These are phyloP conservation scores for Nannospalax galili DNA, from an alignment of 2,113 vertebrate genomes.

Conservation along the genomic window DNA sequence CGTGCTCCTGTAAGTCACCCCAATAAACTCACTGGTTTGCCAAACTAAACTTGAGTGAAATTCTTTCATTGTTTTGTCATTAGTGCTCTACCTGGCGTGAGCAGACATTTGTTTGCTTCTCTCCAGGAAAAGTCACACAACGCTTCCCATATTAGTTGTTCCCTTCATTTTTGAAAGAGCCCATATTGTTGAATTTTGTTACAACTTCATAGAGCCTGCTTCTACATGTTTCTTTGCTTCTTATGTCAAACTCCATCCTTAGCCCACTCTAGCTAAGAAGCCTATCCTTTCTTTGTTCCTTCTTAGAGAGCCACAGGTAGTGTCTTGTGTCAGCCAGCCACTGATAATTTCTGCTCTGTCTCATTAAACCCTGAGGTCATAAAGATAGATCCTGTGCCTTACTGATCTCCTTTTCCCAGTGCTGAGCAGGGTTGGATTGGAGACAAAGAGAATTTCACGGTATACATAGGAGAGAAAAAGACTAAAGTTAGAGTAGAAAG, in stretches of 20 bases:
- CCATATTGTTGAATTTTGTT: not conserved
- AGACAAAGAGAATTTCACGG: not conserved
- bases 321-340: not conserved
- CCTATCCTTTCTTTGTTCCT: not conserved
- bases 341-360: not conserved
- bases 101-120: not conserved
- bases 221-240: not conserved
- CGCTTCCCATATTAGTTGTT: not conserved
- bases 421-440: not conserved
- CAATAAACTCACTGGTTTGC: not conserved
- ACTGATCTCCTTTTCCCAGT: not conserved
- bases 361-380: not conserved
- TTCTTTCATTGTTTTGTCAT: not conserved
- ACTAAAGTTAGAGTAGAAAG: not conserved
- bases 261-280: not conserved
- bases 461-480: not conserved
- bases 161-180: not conserved
- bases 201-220: not conserved
- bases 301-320: not conserved
- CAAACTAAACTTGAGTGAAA: not conserved
- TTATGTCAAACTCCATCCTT: not conserved
- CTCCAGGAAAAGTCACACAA: no score
- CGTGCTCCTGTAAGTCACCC: not conserved
- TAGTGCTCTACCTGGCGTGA: not conserved
- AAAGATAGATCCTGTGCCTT: not conserved